phyloP scores from a whole-genome alignment of 2,888 invertebrate genomes.

The Bibio marci region DNA sequence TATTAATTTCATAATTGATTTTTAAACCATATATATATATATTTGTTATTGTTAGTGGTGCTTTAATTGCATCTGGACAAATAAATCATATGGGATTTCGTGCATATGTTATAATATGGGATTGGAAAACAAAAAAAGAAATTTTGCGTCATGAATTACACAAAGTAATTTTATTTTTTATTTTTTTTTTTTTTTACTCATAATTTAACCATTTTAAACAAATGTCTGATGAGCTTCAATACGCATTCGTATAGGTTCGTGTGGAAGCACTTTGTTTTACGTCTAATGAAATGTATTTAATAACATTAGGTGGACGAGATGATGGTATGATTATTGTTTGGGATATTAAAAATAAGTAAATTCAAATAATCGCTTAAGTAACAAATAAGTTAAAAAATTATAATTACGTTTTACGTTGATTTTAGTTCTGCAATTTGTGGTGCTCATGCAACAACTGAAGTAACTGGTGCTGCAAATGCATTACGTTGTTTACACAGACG shows the following conservation, averaged over 20 bases:
- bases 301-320: constrained; percentile 78
- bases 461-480: constrained; percentile 51
- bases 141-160: constrained; percentile 64
- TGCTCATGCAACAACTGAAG: constrained; percentile 40
- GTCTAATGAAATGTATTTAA: constrained; percentile 59
- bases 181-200: neutral
- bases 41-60: constrained; percentile 46
- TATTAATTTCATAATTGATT: neutral
- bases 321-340: constrained; percentile 78
- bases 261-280: constrained; percentile 76
- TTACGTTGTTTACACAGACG: constrained; percentile 37
- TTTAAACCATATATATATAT: constrained; percentile 4
- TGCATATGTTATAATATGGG: constrained; percentile 74
- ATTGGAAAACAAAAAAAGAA: constrained; percentile 45
- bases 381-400: neutral
- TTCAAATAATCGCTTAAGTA: neutral
- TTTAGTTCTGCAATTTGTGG: constrained; percentile 41
- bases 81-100: constrained; percentile 82
- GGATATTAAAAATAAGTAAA: constrained; percentile 42
- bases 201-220: neutral
- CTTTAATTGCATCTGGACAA: constrained; percentile 76
- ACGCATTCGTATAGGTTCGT: constrained; percentile 36
- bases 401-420: neutral
- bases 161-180: constrained; percentile 35
- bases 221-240: neutral